Base-by-base conservation (phyloP, 2,888 invertebrate genomes). In the Megalurothrips usitatus region DNA sequence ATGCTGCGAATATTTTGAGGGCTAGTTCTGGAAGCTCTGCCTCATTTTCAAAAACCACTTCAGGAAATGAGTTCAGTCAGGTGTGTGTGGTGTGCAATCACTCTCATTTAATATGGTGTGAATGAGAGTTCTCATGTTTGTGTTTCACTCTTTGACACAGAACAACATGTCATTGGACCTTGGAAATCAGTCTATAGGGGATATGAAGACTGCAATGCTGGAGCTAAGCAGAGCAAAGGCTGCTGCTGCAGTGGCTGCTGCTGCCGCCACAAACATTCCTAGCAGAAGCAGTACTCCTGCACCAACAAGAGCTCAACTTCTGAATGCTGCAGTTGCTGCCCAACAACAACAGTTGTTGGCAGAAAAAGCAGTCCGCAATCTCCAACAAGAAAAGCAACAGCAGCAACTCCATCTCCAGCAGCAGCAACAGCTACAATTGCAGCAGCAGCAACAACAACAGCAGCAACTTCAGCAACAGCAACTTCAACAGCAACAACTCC, bases 191-290 rank as follows among this genome's bases (percentile, higher is more conserved):
- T 75, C 68, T 10, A 12, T 75, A 26, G 68, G 68, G 26, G 68
- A 75, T 26, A 12, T 75, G 12, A 75, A 75, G 23, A 75, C 68
- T 6, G 68, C 68, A 10, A 75, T 75, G 68, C 68, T 75, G 8
- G 68, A 75, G 9, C 23, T 75, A 89, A 83, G 83, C 86, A 0
- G 89, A 89, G 75, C 47, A 82, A 78, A 82, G 82, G 82, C 88
- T 89, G 23, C 88, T 89, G 63, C 85, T 88, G 4, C 89, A 88
- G 80, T 89, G 89, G 80, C 89, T 89, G 84, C 85, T 84, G 19
- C 84, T 89, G 1, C 91, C 92, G 83, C 92, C 92, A 84, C 92
- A 92, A 84, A 91, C 92, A 85, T 89, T 92, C 84, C 89, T 89
- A 8, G 90, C 90, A 0, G 89, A 90, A 12, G 85, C 92, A 79